Base-by-base conservation (phyloP, 1,140 invertebrate genomes). In the Aphidius gifuensis region DNA sequence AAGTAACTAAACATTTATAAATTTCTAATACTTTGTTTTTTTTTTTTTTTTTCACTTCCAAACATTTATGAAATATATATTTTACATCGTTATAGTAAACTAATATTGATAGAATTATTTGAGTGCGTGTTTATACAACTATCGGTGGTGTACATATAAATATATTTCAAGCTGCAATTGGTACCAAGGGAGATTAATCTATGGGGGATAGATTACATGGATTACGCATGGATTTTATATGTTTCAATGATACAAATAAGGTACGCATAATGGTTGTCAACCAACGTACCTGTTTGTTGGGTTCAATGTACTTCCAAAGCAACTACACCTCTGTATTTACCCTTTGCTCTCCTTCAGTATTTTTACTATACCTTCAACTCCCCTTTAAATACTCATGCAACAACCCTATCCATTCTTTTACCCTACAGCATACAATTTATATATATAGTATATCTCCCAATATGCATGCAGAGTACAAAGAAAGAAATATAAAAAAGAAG, bases 231-330 rank as follows among this genome's bases (percentile, higher is more conserved):
- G 69, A 70, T 74, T 71, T 73, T 69, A 68, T 70, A 71, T 69
- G 71, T 73, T 71, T 72, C 73, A 72, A 74, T 73, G 73, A 67
- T 71, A 74, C 74, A 70, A 73, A 71, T 69, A 69, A 71, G 66
- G 68, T 55, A 43, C 40, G 40, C 53, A 53, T 62, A 70, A 74
- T 32, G 23, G 23, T 32, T 74, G 74, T 74, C 74, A 74, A 74
- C 69, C 70, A 71, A 32, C 23, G 23, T 32, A 74, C 74, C 73
- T 75, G 72, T 68, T 68, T 70, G 51, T 16, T 53, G 73, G 71
- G 73, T 76, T 76, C 72, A 74, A 74, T 72, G 74, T 69, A 76
- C 73, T 71, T 74, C 73, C 70, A 75, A 75, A 74, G 71, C 71
- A 74, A 76, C 71, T 72, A 71, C 70, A 75, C 71, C 70, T 72